A percentile compares a stretch with the other conserved stretches of the same genome.
Conservation (phyloP, 2,797 vertebrate genomes). For the Phataginus tricuspis region DNA sequence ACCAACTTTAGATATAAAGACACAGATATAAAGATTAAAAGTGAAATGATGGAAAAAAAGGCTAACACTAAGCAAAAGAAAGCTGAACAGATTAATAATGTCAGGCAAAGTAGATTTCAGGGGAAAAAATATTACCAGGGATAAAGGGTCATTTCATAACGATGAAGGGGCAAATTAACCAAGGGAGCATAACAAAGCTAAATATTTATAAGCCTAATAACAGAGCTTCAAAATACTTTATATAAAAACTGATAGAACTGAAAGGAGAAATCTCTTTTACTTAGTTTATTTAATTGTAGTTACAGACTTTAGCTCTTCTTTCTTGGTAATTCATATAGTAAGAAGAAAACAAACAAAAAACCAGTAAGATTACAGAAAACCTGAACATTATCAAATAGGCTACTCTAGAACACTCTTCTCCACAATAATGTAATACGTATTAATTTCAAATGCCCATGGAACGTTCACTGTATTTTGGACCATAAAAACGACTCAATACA, state of each 20-base stretch:
- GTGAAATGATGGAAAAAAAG: not conserved
- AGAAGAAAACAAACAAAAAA: not conserved
- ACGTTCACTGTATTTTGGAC: not conserved
- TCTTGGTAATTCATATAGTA: not conserved
- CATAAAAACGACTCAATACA: not conserved
- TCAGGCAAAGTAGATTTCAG: not conserved
- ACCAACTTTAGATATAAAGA: constrained; percentile 36
- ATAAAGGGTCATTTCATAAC: not conserved
- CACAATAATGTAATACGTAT: not conserved
- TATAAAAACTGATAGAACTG: not conserved
- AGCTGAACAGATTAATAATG: not conserved
- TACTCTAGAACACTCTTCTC: not conserved
- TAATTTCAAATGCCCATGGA: not conserved
- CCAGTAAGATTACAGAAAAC: not conserved
- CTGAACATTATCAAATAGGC: not conserved
- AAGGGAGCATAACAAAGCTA: not conserved
- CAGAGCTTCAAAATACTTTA: not conserved
- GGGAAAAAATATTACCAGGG: not conserved
- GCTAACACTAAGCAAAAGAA: not conserved
- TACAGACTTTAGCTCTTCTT: not conserved
- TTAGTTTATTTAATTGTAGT: not conserved
- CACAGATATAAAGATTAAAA: not conserved
- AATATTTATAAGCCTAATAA: not conserved
- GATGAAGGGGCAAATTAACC: not conserved
- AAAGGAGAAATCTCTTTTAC: not conserved